Conservation (phyloP, 1,140 invertebrate species). For the Pararge aegeria region DNA sequence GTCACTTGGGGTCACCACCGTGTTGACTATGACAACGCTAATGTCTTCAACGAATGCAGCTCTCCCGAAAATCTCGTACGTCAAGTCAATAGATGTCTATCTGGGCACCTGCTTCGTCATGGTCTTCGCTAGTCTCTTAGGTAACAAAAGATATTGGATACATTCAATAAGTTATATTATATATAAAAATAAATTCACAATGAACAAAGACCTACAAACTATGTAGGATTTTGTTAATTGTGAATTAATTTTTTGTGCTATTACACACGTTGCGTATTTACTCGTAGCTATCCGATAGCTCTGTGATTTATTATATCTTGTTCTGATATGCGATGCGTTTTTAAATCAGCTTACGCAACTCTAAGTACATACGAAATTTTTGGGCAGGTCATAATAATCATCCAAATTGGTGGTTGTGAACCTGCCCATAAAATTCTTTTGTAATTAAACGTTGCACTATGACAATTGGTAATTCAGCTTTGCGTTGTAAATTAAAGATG, state of each 20-base stretch:
- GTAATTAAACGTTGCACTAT: neutral
- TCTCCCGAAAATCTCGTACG: constrained; percentile 98
- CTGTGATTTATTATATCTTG: neutral
- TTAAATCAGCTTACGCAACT: neutral
- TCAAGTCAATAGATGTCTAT: constrained; percentile 99
- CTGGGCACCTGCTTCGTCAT: constrained; percentile 98
- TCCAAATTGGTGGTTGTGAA: too few relatives aligned
- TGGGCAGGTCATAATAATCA: too few relatives aligned
- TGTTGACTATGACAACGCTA: constrained; percentile 99
- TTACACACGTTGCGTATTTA: neutral
- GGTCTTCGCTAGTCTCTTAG: constrained; percentile 96
- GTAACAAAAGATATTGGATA: constrained; percentile 78
- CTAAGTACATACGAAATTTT: too few relatives aligned
- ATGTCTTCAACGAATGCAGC: constrained; percentile 99
- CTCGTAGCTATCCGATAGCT: neutral
- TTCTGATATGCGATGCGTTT: constrained; percentile 21
- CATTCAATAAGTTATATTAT: neutral
- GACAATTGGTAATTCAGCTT: neutral
- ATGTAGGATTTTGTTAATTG: neutral
- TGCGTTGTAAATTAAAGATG: neutral
- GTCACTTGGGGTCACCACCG: constrained; percentile 97
- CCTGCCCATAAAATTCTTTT: neutral
- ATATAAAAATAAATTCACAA: too few relatives aligned
- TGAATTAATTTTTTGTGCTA: neutral
- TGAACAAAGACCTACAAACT: too few relatives aligned